Evolutionary conservation across 2,113 vertebrate genomes (phyloP), one percentile per base, ranked within the genome.

Genomic region (Sigmodon hispidus): DNA sequence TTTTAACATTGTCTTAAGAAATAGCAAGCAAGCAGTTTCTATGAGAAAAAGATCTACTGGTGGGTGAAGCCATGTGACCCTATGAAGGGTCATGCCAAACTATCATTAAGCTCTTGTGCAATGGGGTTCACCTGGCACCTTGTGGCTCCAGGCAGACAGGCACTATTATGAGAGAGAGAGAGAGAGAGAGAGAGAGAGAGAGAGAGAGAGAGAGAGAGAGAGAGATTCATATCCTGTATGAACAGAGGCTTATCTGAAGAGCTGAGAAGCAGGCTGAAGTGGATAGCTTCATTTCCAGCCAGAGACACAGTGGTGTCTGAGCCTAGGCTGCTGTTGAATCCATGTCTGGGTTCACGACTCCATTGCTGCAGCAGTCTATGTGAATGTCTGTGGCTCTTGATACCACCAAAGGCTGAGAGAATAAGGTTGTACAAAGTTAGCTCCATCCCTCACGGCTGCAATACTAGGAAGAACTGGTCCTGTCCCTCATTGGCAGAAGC

Each of bases 1-100:
- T 50, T 70, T 96, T 75, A 75, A 77, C 16, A 69, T 70, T 90
- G 73, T 94, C 57, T 85, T 85, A 79, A 59, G 90, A 87, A 93
- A 93, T 48, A 89, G 63, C 29, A 89, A 96, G 24, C 22, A 73
- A 83, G 22, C 13, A 57, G 4, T 96, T 86, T 90, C 52, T 67
- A n/a, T 3, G 10, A 87, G 79, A 65, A 69, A 43, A 84, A 96
- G 16, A 24, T 52, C n/a, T 73, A 5, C 12, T 63, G 72, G 6
- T 45, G 4, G 9, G 24, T 69, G 29, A 29, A 91, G 40, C 50
- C 26, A 22, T 34, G 22, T 63, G 43, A 83, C 8, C n/a, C 72
- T 57, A 40, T 50, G 43, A 45, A 13, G 13, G 65, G 31, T 57
- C 70, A n/a, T 13, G 45, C 34, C 55, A 36, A 2, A 10, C 2